Base-by-base conservation (phyloP, 1,140 invertebrate species). In the Cataglyphis hispanica region DNA sequence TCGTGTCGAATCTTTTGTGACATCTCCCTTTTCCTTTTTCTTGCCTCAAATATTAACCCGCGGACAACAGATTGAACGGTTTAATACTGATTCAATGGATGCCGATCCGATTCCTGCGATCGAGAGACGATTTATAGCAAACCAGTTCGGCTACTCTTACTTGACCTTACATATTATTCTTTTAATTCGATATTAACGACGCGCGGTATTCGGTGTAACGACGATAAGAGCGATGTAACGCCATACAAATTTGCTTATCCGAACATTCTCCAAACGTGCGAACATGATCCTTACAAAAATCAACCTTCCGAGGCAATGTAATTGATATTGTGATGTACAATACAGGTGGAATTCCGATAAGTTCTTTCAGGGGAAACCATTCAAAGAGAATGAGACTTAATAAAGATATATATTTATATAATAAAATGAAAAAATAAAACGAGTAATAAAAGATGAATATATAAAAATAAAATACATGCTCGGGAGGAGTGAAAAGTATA, bases 31-130 rank as follows among this genome's bases (percentile, higher is more conserved):
- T 2, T 11, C 10, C 43, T 3, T 10, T 8, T 11, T 1, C 40
- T 43, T 31, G 31, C 31, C 40, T 46, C 3, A 16, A 70, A 70
- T 70, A 81, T 81, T 81, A 60, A 25, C 16, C 22, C 19, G 34
- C 22, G 22, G 11, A 69, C 31, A 34, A 81, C 66, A 19, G 40
- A 70, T 70, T 61, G 34, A 25, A 13, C 46, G 56, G 37, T 72
- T 81, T 81, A 70, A 81, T 56, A 53, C 50, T 81, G 77, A 81
- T 81, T 81, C 72, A 81, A 81, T 81, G 25, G 66, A 81, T 40
- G 11, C 25, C 50, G 34, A 58, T 25, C 25, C 78, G 66, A 72
- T 53, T 81, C 66, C 76, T 58, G 34, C 72, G 72, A 72, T 81
- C 66, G 50, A 81, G 66, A 70, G 66, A 43, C 64, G 78, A 81